Percentiles rank a stretch among this genome's conserved stretches.
Conservation (phyloP, 2,113 vertebrate genomes). For the Terrapene triunguis region DNA sequence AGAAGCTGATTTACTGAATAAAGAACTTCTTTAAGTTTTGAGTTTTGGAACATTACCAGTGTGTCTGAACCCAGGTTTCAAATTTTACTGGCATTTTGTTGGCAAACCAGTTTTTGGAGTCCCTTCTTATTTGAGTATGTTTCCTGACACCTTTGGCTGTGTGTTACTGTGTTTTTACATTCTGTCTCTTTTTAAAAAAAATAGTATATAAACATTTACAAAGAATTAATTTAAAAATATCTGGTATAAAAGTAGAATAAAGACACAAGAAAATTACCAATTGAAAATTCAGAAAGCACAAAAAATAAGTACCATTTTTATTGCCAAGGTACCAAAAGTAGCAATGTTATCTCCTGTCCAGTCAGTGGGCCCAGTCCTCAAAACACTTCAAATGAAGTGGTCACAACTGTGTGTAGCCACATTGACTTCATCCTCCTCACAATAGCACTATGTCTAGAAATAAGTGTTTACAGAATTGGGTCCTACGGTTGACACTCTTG, state of each 20-base stretch:
- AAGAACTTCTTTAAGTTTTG: slow-evolving; percentile 81
- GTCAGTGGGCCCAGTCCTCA: slow-evolving; percentile 1
- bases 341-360: background rate
- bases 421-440: background rate
- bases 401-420: background rate
- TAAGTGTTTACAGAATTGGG: background rate
- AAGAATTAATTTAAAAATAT: slow-evolving; percentile 72
- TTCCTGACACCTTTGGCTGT: slow-evolving; percentile 81
- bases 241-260: slow-evolving; percentile 55
- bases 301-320: slow-evolving; percentile 1
- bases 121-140: slow-evolving; percentile 77
- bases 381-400: slow-evolving; percentile 28
- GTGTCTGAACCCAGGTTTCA: slow-evolving; percentile 80
- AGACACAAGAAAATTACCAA: slow-evolving; percentile 50
- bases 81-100: slow-evolving; percentile 84
- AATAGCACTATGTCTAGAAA: background rate
- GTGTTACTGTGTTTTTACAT: slow-evolving; percentile 66
- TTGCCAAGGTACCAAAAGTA: background rate
- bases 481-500: background rate
- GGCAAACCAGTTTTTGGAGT: slow-evolving; percentile 77
- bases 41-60: slow-evolving; percentile 79
- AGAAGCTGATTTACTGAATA: slow-evolving; percentile 82
- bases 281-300: slow-evolving; percentile 27
- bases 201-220: slow-evolving; percentile 61
- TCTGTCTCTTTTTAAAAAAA: slow-evolving; percentile 68